Conservation (phyloP, 2,888 invertebrate genomes). For the Microctonus aethiopoides region DNA sequence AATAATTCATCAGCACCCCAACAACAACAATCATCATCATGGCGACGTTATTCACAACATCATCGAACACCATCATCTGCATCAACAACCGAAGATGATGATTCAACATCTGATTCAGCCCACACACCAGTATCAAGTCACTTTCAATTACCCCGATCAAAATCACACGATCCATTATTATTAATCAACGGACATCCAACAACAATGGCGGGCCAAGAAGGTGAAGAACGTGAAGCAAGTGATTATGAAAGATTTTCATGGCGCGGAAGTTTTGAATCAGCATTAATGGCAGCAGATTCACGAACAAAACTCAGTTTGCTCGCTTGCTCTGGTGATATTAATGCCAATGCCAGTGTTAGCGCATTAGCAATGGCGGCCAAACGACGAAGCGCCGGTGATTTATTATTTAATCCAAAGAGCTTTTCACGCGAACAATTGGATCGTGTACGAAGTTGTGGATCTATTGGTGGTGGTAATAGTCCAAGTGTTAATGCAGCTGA, state of each 20-base stretch:
- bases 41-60: constrained; percentile 73
- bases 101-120: constrained; percentile 76
- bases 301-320: constrained; percentile 79
- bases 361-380: constrained; percentile 79
- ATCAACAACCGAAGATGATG: constrained; percentile 78
- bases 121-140: constrained; percentile 67
- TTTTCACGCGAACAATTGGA: constrained; percentile 81
- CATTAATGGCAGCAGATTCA: constrained; percentile 87
- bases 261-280: constrained; percentile 94
- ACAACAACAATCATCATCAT: constrained; percentile 69
- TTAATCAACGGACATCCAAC: constrained; percentile 60
- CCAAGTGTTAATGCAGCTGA: constrained; percentile 67
- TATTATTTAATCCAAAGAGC: constrained; percentile 82
- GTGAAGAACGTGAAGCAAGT: constrained; percentile 75
- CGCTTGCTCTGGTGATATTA: constrained; percentile 70
- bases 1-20: constrained; percentile 69
- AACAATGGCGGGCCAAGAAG: constrained; percentile 53
- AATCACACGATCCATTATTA: constrained; percentile 83
- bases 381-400: constrained; percentile 84
- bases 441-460: constrained; percentile 83
- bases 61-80: constrained; percentile 72
- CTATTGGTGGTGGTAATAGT: constrained; percentile 78
- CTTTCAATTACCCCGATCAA: constrained; percentile 78
- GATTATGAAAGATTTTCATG: constrained; percentile 91
- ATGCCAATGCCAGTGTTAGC: constrained; percentile 70